A percentile compares a stretch with the other conserved stretches of the same genome.
Conservation (phyloP, 2,888 invertebrate genomes). For the Synergus itoensis region DNA sequence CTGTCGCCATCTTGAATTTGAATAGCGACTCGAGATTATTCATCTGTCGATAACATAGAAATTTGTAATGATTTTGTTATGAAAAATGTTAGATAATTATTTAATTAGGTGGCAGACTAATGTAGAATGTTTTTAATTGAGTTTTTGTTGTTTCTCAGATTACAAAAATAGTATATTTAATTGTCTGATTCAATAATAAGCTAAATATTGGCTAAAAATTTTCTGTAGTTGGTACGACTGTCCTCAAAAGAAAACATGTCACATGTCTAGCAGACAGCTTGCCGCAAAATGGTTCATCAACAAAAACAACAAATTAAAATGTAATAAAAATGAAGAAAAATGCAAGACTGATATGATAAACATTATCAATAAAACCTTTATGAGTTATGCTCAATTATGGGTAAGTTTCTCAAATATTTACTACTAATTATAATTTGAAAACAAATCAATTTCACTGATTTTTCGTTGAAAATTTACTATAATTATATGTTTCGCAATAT, state of each 20-base stretch:
- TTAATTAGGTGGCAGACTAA: not conserved
- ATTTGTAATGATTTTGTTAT: not conserved
- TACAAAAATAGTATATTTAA: not conserved
- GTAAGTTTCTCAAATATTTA: not conserved
- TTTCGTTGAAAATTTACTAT: not conserved
- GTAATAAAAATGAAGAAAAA: not conserved
- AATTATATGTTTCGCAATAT: too few relatives aligned
- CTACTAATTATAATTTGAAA: not conserved
- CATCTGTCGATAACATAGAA: conserved; percentile 1
- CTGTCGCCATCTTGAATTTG: conserved; percentile 5
- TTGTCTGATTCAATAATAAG: not conserved
- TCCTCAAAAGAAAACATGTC: not conserved
- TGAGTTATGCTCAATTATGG: not conserved
- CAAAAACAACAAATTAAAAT: not conserved
- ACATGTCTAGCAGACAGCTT: conserved; percentile 1
- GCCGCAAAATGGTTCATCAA: not conserved
- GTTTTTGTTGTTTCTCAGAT: not conserved
- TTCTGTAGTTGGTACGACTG: not conserved
- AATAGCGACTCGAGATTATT: not conserved
- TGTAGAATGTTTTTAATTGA: not conserved
- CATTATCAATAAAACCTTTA: not conserved
- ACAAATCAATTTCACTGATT: not conserved
- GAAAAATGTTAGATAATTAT: not conserved
- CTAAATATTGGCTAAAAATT: not conserved
- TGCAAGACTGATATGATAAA: not conserved